A percentile compares a stretch with the other conserved stretches of the same genome.
Conservation (phyloP, 2,797 vertebrate genomes). For the Rhabdophis nuchalis region DNA sequence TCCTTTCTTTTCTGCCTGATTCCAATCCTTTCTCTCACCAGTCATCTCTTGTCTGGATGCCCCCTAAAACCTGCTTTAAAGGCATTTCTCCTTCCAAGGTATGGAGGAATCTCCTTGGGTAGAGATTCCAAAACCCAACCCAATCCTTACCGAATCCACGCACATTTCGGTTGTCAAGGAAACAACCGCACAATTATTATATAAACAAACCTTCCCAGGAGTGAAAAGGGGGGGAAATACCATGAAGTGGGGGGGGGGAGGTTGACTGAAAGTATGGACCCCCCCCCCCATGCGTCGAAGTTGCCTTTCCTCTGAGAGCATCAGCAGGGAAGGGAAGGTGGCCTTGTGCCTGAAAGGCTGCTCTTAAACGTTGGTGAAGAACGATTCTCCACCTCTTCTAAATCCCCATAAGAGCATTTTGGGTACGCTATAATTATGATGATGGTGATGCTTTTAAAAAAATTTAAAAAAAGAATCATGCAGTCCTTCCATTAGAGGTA, state of each 20-base stretch:
- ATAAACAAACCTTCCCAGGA: constrained; percentile 45
- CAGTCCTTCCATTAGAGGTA: constrained; percentile 1
- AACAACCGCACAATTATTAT: constrained; percentile 48
- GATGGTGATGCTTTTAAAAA: no score
- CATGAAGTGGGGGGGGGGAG: neutral
- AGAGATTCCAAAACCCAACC: constrained; percentile 34
- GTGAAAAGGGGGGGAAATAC: constrained; percentile 23
- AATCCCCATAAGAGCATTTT: neutral
- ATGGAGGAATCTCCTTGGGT: neutral
- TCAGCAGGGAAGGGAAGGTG: no score
- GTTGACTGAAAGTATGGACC: constrained; percentile 23
- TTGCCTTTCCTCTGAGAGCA: neutral
- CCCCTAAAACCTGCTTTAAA: neutral
- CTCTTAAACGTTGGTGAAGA: constrained; percentile 34
- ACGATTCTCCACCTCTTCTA: constrained; percentile 18
- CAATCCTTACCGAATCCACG: constrained; percentile 49
- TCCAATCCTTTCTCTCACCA: no score
- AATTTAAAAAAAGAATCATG: neutral
- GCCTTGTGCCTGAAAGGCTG: neutral
- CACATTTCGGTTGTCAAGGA: constrained; percentile 39
- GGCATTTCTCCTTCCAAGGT: neutral
- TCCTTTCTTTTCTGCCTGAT: no score
- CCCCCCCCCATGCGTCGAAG: neutral
- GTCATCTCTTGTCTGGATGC: neutral
- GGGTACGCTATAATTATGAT: neutral